Evolutionary conservation across 2,888 invertebrate genomes (phyloP).

Genomic region (Caenorhabditis becei): DNA sequence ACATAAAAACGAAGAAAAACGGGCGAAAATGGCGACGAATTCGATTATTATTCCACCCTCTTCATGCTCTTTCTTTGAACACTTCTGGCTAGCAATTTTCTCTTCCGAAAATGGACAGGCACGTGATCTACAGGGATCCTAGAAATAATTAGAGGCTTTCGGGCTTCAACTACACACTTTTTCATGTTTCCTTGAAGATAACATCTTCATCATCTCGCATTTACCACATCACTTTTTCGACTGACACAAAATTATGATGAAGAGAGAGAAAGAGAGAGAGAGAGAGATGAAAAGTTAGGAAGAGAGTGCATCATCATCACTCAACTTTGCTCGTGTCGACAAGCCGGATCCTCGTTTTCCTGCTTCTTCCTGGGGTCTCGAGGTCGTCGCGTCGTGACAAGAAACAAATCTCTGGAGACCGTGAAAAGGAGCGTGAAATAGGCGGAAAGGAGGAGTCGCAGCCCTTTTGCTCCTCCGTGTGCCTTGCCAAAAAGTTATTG

Average conservation of each 20-base stretch:
- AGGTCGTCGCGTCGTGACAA: neutral
- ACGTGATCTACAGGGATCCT: neutral
- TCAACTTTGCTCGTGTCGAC: neutral
- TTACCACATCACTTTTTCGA: neutral
- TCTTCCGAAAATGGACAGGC: neutral
- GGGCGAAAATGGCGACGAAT: neutral
- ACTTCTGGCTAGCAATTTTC: neutral
- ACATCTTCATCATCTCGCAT: neutral
- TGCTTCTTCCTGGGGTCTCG: neutral
- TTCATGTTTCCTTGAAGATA: neutral
- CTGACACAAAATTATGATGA: neutral
- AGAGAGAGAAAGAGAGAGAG: neutral
- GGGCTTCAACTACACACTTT: neutral
- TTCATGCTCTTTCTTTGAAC: neutral
- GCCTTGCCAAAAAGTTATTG: conserved; percentile 23
- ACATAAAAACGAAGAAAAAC: neutral
- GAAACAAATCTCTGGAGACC: conserved; percentile 45
- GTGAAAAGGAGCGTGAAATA: neutral
- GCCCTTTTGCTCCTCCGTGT: too few relatives aligned
- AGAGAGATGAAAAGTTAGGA: too few relatives aligned
- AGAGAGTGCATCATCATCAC: neutral
- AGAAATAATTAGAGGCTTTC: conserved; percentile 16
- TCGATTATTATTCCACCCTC: neutral
- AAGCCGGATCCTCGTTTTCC: neutral
- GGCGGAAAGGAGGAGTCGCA: conserved; percentile 8